Evolutionary conservation across 2,113 vertebrate species (phyloP).

Genomic region (Elgaria multicarinata): DNA sequence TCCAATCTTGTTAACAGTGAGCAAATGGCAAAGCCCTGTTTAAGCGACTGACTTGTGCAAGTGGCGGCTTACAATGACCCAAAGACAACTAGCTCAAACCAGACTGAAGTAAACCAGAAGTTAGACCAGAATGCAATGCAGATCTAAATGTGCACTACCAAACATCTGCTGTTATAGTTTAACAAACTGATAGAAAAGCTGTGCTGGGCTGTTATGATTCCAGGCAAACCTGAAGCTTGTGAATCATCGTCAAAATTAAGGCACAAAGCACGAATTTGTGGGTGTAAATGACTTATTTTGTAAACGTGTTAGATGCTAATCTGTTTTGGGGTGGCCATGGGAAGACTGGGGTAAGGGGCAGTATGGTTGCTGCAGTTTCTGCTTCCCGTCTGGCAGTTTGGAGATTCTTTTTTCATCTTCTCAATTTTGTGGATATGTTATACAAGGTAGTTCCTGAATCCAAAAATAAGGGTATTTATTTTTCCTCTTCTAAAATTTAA

Average conservation of each 20-base stretch:
- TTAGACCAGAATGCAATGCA: background rate
- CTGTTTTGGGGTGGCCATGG: background rate
- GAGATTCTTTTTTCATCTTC: background rate
- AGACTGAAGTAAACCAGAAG: background rate
- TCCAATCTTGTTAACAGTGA: background rate
- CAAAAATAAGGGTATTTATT: background rate
- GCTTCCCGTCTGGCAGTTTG: constrained; percentile 18
- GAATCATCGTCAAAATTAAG: background rate
- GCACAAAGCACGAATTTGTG: background rate
- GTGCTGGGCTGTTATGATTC: background rate
- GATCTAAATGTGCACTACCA: background rate
- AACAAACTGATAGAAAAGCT: background rate
- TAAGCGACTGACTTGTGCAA: background rate
- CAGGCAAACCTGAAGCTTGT: background rate
- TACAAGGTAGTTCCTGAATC: background rate
- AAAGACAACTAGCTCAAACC: background rate
- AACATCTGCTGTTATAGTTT: background rate
- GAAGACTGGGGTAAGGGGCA: background rate
- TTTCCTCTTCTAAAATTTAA: background rate
- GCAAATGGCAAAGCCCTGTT: background rate
- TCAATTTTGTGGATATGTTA: background rate
- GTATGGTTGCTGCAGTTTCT: background rate
- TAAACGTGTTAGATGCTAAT: constrained; percentile 9
- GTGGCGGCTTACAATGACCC: background rate
- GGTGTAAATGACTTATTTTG: background rate